phyloP scores from a whole-genome alignment of 1,140 invertebrate species.

The Asobara japonica region DNA sequence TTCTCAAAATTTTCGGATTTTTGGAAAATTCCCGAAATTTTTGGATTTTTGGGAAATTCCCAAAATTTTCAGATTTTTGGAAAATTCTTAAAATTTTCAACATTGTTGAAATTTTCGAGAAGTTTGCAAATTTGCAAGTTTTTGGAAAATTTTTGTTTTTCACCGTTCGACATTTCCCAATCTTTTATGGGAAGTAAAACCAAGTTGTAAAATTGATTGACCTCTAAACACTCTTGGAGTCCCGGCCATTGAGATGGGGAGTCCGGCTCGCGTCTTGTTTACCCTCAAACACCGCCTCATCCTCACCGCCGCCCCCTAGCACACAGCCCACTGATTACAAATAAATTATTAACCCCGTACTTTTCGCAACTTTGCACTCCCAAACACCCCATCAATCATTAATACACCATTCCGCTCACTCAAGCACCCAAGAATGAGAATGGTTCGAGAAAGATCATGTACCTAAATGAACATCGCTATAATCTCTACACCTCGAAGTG shows the following conservation, averaged over 20 bases:
- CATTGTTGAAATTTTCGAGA: too few relatives aligned
- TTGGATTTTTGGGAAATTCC: too few relatives aligned
- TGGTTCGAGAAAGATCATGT: too few relatives aligned
- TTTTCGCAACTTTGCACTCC: background rate
- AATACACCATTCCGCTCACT: too few relatives aligned
- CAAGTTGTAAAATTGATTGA: background rate
- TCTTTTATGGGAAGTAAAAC: background rate
- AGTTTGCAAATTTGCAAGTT: too few relatives aligned
- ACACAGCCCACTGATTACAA: background rate
- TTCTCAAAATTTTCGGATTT: too few relatives aligned
- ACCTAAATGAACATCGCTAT: too few relatives aligned
- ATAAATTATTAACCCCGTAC: conserved; percentile 1
- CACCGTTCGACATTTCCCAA: background rate
- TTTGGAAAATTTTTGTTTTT: background rate
- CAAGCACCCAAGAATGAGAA: too few relatives aligned
- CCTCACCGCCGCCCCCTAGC: background rate
- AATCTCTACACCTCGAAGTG: too few relatives aligned
- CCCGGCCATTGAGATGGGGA: conserved; percentile 15
- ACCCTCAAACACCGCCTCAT: conserved; percentile 14
- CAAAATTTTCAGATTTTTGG: too few relatives aligned
- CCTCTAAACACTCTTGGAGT: background rate
- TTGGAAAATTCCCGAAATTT: too few relatives aligned
- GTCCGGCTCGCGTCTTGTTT: conserved; percentile 12
- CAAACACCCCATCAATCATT: background rate
- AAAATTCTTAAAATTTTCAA: too few relatives aligned